Percentiles rank a stretch among this genome's conserved stretches.
Conservation (phyloP, 1,140 invertebrate species). For the Holcopasites calliopsidis region DNA sequence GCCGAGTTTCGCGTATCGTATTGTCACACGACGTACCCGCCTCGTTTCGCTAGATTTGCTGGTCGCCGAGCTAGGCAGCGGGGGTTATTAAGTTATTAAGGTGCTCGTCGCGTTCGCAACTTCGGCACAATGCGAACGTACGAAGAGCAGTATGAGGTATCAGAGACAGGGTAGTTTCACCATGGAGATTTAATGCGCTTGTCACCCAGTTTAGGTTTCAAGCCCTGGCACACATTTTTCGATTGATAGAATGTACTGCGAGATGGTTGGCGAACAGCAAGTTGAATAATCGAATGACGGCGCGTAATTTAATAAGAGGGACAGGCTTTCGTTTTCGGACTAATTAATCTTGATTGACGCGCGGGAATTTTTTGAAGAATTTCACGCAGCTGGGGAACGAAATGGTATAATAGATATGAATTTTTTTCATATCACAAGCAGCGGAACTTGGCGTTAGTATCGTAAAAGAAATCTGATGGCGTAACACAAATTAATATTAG, state of each 20-base stretch:
- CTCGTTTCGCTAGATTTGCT: too few species aligned
- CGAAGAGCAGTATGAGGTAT: background rate
- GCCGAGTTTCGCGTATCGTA: slow-evolving; percentile 18
- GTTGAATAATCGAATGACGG: too few species aligned
- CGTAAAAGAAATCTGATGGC: too few species aligned
- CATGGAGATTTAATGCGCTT: background rate
- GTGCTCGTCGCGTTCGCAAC: background rate
- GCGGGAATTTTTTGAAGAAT: too few species aligned
- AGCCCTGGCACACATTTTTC: background rate
- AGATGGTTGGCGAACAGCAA: background rate
- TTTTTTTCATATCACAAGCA: too few species aligned
- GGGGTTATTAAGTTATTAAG: slow-evolving; percentile 36
- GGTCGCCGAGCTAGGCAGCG: slow-evolving; percentile 7
- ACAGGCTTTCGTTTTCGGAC: too few species aligned
- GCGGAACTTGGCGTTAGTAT: too few species aligned
- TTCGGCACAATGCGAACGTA: background rate
- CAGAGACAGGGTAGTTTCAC: background rate
- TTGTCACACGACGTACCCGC: background rate
- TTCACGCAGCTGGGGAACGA: too few species aligned
- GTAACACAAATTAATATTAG: too few species aligned
- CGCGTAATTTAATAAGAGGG: too few species aligned
- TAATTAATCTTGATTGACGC: too few species aligned
- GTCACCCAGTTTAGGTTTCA: background rate
- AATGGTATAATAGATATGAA: too few species aligned
- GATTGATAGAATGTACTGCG: background rate